Conservation (phyloP, 1,140 invertebrate species). For the Orius insidiosus region DNA sequence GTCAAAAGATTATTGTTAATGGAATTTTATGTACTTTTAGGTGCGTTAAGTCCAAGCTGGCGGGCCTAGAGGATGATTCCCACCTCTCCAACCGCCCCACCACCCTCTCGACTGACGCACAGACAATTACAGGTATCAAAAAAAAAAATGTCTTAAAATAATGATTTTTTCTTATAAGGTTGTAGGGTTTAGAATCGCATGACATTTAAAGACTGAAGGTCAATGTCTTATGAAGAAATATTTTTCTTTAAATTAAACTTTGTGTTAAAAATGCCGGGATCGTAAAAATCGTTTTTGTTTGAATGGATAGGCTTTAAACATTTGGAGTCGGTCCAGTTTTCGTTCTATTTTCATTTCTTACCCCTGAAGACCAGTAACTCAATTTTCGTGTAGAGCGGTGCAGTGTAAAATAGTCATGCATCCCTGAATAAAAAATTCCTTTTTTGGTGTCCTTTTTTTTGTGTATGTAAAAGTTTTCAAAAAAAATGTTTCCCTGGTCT, state of each 20-base stretch:
- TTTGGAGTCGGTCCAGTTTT: too few relatives aligned
- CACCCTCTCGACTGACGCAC: constrained; percentile 15
- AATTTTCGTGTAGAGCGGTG: not conserved
- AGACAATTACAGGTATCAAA: constrained; percentile 17
- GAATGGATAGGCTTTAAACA: too few relatives aligned
- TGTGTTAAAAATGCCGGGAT: not conserved
- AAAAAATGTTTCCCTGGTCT: constrained; percentile 21
- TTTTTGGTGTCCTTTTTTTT: not conserved
- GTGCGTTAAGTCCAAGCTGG: constrained; percentile 15
- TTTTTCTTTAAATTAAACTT: not conserved
- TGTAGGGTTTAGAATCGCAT: too few relatives aligned
- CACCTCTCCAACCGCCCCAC: constrained; percentile 9
- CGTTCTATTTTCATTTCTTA: too few relatives aligned
- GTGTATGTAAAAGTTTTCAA: not conserved
- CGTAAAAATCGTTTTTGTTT: too few relatives aligned
- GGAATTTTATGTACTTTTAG: not conserved
- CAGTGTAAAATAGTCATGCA: not conserved
- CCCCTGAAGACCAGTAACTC: not conserved
- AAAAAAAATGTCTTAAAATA: not conserved
- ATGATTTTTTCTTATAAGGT: too few relatives aligned
- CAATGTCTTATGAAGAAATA: too few relatives aligned
- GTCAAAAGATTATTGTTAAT: too few relatives aligned
- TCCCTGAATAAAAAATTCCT: not conserved
- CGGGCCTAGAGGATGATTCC: constrained; percentile 16
- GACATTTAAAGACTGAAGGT: not conserved